phyloP scores from a whole-genome alignment of 2,888 invertebrate genomes.

The Leucophora obtusa region DNA sequence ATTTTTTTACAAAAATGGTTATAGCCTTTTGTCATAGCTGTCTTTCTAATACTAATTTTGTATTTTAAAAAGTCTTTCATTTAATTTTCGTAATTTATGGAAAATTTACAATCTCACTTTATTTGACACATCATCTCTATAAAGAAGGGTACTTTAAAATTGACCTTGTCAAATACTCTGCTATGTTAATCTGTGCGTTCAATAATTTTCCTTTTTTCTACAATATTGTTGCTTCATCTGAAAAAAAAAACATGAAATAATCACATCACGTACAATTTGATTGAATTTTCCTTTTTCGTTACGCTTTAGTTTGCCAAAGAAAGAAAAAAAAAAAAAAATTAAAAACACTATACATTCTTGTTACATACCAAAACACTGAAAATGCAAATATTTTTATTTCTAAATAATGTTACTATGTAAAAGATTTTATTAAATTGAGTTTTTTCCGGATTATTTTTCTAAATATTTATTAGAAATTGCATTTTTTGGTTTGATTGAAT shows the following conservation, averaged over 20 bases:
- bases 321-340: not conserved
- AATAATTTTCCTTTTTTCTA: not conserved
- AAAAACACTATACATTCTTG: conserved; percentile 9
- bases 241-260: conserved; percentile 35
- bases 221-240: conserved; percentile 34
- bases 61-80: too few species aligned
- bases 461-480: conserved; percentile 36
- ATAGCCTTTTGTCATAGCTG: too few species aligned
- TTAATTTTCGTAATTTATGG: too few species aligned
- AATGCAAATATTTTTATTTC: conserved; percentile 17
- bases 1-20: too few species aligned
- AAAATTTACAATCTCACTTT: too few species aligned
- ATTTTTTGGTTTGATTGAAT: conserved; percentile 16
- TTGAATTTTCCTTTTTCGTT: conserved; percentile 45
- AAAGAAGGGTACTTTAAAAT: too few species aligned
- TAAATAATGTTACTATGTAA: conserved; percentile 4
- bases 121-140: too few species aligned
- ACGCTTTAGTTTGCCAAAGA: conserved; percentile 20
- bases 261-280: conserved; percentile 58
- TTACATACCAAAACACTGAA: conserved; percentile 20
- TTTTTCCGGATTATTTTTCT: not conserved
- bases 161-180: not conserved
- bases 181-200: conserved; percentile 28
- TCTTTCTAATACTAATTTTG: too few species aligned
- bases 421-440: conserved; percentile 38